Evolutionary conservation across 2,113 vertebrate genomes (phyloP).

Genomic region (Bos javanicus): DNA sequence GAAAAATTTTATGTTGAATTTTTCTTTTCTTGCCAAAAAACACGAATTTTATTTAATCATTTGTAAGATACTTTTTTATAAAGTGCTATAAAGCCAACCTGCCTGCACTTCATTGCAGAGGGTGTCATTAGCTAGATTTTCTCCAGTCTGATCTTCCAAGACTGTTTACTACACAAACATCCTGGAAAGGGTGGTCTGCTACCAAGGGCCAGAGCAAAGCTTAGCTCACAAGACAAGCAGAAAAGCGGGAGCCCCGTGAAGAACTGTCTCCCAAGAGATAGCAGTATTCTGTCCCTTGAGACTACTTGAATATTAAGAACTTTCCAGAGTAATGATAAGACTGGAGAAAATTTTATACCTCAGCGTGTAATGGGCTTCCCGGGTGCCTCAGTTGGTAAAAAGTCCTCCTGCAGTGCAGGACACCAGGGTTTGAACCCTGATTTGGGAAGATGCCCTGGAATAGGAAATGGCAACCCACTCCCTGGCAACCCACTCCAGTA

Average conservation of each 20-base stretch:
- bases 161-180: not conserved
- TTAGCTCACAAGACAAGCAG: not conserved
- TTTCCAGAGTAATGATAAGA: conserved; percentile 47
- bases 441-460: too few species aligned
- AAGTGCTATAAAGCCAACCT: not conserved
- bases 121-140: not conserved
- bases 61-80: not conserved
- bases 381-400: too few species aligned
- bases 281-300: not conserved
- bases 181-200: not conserved
- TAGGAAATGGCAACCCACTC: too few species aligned
- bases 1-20: not conserved
- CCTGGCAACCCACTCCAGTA: too few species aligned
- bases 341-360: conserved; percentile 28
- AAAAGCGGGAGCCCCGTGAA: not conserved
- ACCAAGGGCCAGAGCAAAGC: not conserved
- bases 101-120: not conserved
- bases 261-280: not conserved
- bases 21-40: not conserved
- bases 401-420: too few species aligned
- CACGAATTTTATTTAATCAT: not conserved
- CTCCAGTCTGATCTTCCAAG: not conserved
- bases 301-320: conserved; percentile 56
- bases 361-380: not conserved
- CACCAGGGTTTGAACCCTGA: too few species aligned